phyloP scores from a whole-genome alignment of 2,888 invertebrate species.

The Archips crataeganus region DNA sequence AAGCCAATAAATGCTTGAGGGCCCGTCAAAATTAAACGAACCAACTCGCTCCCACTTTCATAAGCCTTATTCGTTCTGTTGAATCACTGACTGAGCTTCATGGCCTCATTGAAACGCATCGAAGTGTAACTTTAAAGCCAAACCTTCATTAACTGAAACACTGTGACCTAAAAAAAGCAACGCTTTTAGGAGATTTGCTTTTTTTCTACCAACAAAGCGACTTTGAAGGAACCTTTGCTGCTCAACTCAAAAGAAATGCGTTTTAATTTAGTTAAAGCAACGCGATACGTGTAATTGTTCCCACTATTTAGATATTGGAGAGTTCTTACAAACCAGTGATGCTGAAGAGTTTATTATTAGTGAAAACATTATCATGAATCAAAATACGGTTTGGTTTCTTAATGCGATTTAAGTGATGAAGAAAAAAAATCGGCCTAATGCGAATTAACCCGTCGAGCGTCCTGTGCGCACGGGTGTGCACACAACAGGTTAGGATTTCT shows the following conservation, averaged over 20 bases:
- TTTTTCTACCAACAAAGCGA: conserved; percentile 26
- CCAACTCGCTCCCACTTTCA: neutral
- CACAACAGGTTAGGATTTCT: too few species aligned
- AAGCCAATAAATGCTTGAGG: neutral
- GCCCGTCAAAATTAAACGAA: conserved; percentile 1
- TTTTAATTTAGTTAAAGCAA: conserved; percentile 16
- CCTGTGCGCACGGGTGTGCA: too few species aligned
- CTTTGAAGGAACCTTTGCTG: conserved; percentile 19
- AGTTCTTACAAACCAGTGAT: neutral
- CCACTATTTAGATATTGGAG: neutral
- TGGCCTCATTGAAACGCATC: conserved; percentile 12
- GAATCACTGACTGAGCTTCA: conserved; percentile 1
- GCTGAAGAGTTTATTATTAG: too few species aligned
- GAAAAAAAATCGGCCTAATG: too few species aligned
- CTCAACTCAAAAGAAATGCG: conserved; percentile 2
- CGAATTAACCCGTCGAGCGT: too few species aligned
- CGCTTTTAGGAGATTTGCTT: conserved; percentile 29
- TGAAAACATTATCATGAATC: too few species aligned
- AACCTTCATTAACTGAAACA: conserved; percentile 31
- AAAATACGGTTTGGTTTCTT: too few species aligned
- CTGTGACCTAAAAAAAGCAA: conserved; percentile 32
- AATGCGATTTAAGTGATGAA: too few species aligned
- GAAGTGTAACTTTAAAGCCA: conserved; percentile 24
- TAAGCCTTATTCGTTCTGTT: conserved; percentile 5
- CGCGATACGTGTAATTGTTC: conserved; percentile 3